These are phyloP conservation scores for Pseudopipra pipra DNA, from an alignment of 2,113 vertebrate species.

Conservation along the genomic window DNA sequence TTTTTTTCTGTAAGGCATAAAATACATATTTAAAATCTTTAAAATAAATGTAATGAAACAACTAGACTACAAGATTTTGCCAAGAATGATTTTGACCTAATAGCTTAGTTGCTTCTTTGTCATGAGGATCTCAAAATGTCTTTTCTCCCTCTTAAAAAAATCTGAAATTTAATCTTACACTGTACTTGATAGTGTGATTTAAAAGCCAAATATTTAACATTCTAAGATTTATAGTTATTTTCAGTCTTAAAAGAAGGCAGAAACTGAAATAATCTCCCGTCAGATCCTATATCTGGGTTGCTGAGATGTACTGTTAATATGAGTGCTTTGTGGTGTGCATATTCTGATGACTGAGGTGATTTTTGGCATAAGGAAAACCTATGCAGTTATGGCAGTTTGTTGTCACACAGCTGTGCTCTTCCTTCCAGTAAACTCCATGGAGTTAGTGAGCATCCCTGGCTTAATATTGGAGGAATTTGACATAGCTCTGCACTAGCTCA, in stretches of 20 bases:
- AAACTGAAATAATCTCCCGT: neutral
- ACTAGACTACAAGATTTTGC: neutral
- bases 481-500: neutral
- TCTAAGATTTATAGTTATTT: slow-evolving; percentile 16
- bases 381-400: neutral
- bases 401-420: neutral
- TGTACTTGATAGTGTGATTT: neutral
- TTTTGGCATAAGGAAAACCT: neutral
- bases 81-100: neutral
- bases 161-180: neutral
- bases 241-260: neutral
- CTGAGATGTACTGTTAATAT: neutral
- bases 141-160: neutral
- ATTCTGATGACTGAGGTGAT: neutral
- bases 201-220: slow-evolving; percentile 42
- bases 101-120: neutral
- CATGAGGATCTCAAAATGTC: neutral
- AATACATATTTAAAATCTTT: neutral
- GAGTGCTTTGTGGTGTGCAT: neutral
- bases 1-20: neutral
- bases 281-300: neutral
- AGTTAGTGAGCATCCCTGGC: neutral
- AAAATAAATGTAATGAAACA: neutral
- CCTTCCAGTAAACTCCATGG: neutral
- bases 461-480: neutral